Conservation (phyloP, 2,113 vertebrate species). For the Neolamprologus modestus region DNA sequence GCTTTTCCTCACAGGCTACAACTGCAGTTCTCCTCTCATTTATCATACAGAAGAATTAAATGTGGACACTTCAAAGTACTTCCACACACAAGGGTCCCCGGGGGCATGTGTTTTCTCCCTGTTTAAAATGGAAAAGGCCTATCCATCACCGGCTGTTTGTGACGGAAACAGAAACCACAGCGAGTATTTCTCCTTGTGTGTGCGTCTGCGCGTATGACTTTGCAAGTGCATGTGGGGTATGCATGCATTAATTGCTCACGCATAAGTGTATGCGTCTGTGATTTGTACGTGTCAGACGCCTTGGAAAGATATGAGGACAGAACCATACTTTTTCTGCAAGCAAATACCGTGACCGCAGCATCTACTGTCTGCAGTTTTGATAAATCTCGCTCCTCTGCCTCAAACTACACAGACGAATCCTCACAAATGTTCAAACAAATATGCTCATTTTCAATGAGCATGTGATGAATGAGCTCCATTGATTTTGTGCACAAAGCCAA, state of each 20-base stretch:
- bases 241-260: not conserved
- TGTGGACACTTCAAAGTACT: slow-evolving; percentile 70
- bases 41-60: slow-evolving; percentile 71
- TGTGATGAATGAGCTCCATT: slow-evolving; percentile 56
- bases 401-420: slow-evolving; percentile 10
- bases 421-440: slow-evolving; percentile 53
- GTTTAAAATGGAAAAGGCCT: slow-evolving; percentile 60
- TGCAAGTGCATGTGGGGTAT: not conserved
- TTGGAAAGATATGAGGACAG: slow-evolving; percentile 8
- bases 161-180: slow-evolving; percentile 44
- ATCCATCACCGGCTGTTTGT: slow-evolving; percentile 68
- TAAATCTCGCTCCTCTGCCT: slow-evolving; percentile 26
- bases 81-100: slow-evolving; percentile 59
- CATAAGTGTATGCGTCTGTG: not conserved
- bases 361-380: slow-evolving; percentile 32
- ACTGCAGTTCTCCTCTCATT: slow-evolving; percentile 51
- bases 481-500: slow-evolving; percentile 39
- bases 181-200: slow-evolving; percentile 12
- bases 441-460: slow-evolving; percentile 40
- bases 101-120: slow-evolving; percentile 58
- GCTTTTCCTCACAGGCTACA: slow-evolving; percentile 57
- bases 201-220: not conserved
- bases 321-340: slow-evolving; percentile 44
- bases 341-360: slow-evolving; percentile 17
- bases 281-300: slow-evolving; percentile 37